phyloP scores from a whole-genome alignment of 2,888 invertebrate genomes.

The Macaria liturata region DNA sequence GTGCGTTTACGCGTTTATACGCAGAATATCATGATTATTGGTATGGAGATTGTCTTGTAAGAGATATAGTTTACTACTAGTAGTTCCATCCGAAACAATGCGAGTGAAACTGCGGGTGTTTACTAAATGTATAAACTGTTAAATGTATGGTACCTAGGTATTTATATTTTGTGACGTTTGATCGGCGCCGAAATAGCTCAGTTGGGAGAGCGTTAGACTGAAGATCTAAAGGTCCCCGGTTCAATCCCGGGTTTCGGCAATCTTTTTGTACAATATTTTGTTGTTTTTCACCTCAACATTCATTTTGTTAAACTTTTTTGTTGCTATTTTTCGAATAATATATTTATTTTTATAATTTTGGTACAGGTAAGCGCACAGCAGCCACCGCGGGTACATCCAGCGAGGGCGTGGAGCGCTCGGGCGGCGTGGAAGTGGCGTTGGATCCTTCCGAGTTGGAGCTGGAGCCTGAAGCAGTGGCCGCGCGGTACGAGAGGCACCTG shows the following conservation, averaged over 20 bases:
- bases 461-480: constrained; percentile 98
- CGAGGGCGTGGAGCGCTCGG: constrained; percentile 58
- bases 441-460: constrained; percentile 99
- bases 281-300: neutral
- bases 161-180: fast-evolving
- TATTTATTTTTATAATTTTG: too few species aligned
- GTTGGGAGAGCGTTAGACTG: constrained; percentile 33
- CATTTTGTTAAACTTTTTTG: too few species aligned
- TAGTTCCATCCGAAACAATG: too few species aligned
- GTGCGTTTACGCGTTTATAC: too few species aligned
- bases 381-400: constrained; percentile 44
- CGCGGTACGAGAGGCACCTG: constrained; percentile 97
- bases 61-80: too few species aligned
- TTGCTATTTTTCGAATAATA: too few species aligned
- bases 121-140: too few species aligned
- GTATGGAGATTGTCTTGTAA: too few species aligned
- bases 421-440: constrained; percentile 95
- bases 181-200: constrained; percentile 29
- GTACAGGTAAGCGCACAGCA: constrained; percentile 52
- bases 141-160: too few species aligned
- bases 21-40: too few species aligned
- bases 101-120: too few species aligned
- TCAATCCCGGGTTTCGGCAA: constrained; percentile 31
- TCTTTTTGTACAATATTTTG: constrained; percentile 8
- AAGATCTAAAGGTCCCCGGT: constrained; percentile 33